phyloP scores from a whole-genome alignment of 2,888 invertebrate species.

The Sphaerophoria taeniata region DNA sequence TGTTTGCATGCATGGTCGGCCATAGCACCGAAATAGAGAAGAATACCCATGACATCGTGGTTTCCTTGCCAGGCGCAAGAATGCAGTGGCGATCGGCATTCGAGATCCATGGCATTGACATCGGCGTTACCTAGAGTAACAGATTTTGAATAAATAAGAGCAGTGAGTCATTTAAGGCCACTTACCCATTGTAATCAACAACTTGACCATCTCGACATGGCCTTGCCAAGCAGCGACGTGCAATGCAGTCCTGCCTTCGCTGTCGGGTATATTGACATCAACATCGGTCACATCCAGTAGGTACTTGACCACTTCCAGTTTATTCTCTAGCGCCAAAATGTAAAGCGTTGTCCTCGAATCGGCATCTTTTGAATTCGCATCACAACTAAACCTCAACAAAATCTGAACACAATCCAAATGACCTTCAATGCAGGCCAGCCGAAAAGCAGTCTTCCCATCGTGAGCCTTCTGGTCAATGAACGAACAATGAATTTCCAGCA shows the following conservation, averaged over 20 bases:
- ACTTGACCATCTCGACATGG: slow-evolving; percentile 95
- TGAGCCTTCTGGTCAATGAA: slow-evolving; percentile 94
- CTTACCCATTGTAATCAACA: slow-evolving; percentile 88
- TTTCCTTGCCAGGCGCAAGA: slow-evolving; percentile 99
- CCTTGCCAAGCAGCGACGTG: slow-evolving; percentile 98
- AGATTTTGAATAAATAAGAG: too few species aligned
- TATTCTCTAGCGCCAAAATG: slow-evolving; percentile 94
- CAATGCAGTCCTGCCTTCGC: slow-evolving; percentile 94
- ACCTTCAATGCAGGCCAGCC: slow-evolving; percentile 84
- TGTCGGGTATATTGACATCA: slow-evolving; percentile 93
- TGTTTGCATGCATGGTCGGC: slow-evolving; percentile 97
- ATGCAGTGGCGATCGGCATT: slow-evolving; percentile 94
- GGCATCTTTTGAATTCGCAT: slow-evolving; percentile 94
- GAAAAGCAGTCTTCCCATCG: slow-evolving; percentile 94
- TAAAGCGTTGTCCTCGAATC: slow-evolving; percentile 96
- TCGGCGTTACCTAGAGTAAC: slow-evolving; percentile 88
- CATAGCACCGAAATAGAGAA: slow-evolving; percentile 91
- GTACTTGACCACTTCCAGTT: slow-evolving; percentile 92
- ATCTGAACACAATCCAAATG: slow-evolving; percentile 88
- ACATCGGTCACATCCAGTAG: slow-evolving; percentile 90
- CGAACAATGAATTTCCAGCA: slow-evolving; percentile 90
- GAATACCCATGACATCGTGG: slow-evolving; percentile 90
- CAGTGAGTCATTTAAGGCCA: neutral
- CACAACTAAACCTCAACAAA: slow-evolving; percentile 89
- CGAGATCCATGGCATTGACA: slow-evolving; percentile 94